These are phyloP conservation scores for Acestrorhynchus altus DNA, from an alignment of 2,797 vertebrate genomes.

Conservation along the genomic window DNA sequence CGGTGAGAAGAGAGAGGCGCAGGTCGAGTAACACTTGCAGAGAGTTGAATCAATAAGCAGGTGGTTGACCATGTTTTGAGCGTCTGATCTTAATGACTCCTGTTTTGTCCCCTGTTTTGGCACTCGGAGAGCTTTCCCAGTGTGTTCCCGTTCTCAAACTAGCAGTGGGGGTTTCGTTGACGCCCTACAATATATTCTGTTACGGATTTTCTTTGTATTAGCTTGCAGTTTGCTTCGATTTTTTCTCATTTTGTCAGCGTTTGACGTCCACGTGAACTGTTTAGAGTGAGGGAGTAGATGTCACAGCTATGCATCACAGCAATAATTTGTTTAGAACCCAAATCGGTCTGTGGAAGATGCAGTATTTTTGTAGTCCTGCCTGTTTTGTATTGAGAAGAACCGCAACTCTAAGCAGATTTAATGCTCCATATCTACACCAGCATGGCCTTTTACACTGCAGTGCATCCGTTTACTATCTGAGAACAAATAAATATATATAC, in stretches of 20 bases:
- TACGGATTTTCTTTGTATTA: neutral
- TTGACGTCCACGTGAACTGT: neutral
- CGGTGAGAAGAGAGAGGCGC: constrained; percentile 72
- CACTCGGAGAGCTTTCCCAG: neutral
- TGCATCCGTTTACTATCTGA: no score
- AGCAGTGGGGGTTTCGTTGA: no score
- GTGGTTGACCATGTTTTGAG: neutral
- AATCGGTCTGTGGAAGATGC: constrained; percentile 28
- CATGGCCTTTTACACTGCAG: neutral
- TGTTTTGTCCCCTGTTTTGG: neutral
- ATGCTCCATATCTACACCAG: constrained; percentile 4
- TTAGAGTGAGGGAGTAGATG: neutral
- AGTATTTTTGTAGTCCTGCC: constrained; percentile 52
- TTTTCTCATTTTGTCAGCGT: neutral
- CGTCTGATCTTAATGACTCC: neutral
- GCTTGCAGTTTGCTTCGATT: neutral
- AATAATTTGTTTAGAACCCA: constrained; percentile 21
- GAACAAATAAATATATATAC: neutral
- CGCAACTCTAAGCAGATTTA: neutral
- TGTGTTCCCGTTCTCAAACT: neutral
- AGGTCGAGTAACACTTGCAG: constrained; percentile 62
- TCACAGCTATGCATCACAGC: neutral
- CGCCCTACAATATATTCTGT: neutral
- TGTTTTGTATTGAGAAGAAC: constrained; percentile 42
- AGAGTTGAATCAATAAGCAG: neutral